Base-by-base conservation (phyloP, 1,140 invertebrate genomes). In the Hirudo medicinalis region DNA sequence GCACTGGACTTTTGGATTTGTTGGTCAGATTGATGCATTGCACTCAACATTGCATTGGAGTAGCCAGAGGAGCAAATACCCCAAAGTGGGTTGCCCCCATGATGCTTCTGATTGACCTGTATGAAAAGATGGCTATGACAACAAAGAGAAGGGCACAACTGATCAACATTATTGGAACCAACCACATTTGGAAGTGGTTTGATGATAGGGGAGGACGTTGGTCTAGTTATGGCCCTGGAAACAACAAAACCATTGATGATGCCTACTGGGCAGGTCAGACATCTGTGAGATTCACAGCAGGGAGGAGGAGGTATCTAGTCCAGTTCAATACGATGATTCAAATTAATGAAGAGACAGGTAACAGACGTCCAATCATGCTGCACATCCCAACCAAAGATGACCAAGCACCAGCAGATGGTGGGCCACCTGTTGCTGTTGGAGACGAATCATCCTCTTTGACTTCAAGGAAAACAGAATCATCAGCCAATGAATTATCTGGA, bases 291-390 rank as follows among this genome's bases (percentile, higher is more conserved):
- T 89, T 92, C 74, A 86, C 85, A 32, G 89, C 88, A 76, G 88
- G 89, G 0, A 80, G 91, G 22, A 84, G 90, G 75, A 83, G 88
- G 54, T 93, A 92, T 77, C 86, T 88, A 0, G 88, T 92, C 13
- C 89, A 89, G 54, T 91, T 92, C 77, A 87, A 86, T 29, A 87
- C 87, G 69, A 92, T 92, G 90, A 86, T 90, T 1, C 90, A 91
- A 84, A 87, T 90, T 6, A 88, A 87, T 81, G 86, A 92, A 77
- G 91, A 92, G 72, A 91, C 88, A 22, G 89, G 89, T 49, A 91
- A 90, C 75, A 86, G 89, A 75, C 83, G 91, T 54, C 91, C 91
- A 0, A 89, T 94, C 2, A 89, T 90, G 77, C 86, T 92, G 78
- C 86, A 86, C 1, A 82, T 90, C 0, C 82, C 85, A 53, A 80